These are phyloP conservation scores for Goniozus legneri DNA, from an alignment of 1,140 invertebrate genomes.

Conservation along the genomic window DNA sequence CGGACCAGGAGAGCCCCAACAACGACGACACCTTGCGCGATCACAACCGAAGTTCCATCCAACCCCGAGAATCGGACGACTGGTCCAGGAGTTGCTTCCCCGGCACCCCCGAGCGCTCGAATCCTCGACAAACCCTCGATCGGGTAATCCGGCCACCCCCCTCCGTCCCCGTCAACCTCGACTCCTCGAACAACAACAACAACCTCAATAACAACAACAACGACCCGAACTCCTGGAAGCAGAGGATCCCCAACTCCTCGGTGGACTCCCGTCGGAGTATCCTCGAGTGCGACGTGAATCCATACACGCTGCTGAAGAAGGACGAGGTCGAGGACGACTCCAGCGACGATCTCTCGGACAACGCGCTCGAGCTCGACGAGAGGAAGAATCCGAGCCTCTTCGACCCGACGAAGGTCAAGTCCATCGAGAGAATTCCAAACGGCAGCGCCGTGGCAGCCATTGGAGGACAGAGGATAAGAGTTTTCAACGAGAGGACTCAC, in stretches of 20 bases:
- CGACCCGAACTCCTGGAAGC: not conserved
- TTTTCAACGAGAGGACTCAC: conserved; percentile 46
- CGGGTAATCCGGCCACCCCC: conserved; percentile 41
- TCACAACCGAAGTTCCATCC: no score
- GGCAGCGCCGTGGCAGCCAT: conserved; percentile 45
- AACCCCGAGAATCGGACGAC: not conserved
- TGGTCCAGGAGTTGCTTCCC: no score
- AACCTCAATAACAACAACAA: not conserved
- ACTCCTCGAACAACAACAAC: not conserved
- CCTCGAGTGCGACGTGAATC: conserved; percentile 79
- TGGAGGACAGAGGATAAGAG: conserved; percentile 50
- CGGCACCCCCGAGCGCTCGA: no score
- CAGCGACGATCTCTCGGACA: conserved; percentile 56
- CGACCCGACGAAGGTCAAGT: conserved; percentile 46
- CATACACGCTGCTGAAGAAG: conserved; percentile 72
- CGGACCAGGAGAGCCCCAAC: conserved; percentile 26
- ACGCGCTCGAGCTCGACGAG: conserved; percentile 48
- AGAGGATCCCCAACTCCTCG: not conserved
- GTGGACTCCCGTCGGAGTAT: conserved; percentile 63
- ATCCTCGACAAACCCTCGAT: conserved; percentile 35
- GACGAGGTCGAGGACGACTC: conserved; percentile 44
- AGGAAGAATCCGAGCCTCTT: conserved; percentile 26
- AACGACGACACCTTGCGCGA: conserved; percentile 14
- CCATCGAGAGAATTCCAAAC: conserved; percentile 46
- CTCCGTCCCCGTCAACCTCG: conserved; percentile 4